phyloP scores from a whole-genome alignment of 2,888 invertebrate genomes.

The Bibio marci region DNA sequence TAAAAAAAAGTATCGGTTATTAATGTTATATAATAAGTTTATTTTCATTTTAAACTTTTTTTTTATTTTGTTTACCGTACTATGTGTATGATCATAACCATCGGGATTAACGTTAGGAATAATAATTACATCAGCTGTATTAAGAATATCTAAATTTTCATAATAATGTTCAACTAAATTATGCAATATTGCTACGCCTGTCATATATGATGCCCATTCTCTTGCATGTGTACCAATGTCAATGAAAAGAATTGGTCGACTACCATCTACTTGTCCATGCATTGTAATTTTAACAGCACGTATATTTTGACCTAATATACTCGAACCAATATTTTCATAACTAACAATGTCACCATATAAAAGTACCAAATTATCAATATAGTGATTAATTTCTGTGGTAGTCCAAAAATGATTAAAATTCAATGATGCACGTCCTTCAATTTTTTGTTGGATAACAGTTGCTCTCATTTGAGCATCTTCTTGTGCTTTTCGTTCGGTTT shows the following conservation, averaged over 20 bases:
- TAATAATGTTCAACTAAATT: slow-evolving; percentile 35
- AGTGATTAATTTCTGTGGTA: slow-evolving; percentile 31
- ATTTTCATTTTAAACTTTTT: no score
- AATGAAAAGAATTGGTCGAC: slow-evolving; percentile 39
- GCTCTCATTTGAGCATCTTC: no score
- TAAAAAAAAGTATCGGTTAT: no score
- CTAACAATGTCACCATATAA: slow-evolving; percentile 33
- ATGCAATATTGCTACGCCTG: slow-evolving; percentile 38
- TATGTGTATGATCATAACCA: slow-evolving; percentile 46
- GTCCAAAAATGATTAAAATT: slow-evolving; percentile 4
- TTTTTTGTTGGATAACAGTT: no score
- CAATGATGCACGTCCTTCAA: not conserved
- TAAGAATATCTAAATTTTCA: slow-evolving; percentile 31
- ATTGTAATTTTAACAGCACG: slow-evolving; percentile 40
- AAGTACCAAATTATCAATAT: slow-evolving; percentile 28
- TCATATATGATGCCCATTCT: slow-evolving; percentile 45
- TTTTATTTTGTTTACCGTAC: no score
- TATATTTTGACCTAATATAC: slow-evolving; percentile 37
- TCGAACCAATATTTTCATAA: slow-evolving; percentile 29
- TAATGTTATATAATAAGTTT: no score
- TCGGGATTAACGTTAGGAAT: slow-evolving; percentile 53
- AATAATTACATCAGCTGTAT: slow-evolving; percentile 44
- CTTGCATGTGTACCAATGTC: slow-evolving; percentile 45
- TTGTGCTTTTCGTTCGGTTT: no score
- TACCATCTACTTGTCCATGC: slow-evolving; percentile 27